Evolutionary conservation across 2,113 vertebrate species (phyloP), one percentile per base, ranked within the genome.

Genomic region (Chlamydotis undulata): DNA sequence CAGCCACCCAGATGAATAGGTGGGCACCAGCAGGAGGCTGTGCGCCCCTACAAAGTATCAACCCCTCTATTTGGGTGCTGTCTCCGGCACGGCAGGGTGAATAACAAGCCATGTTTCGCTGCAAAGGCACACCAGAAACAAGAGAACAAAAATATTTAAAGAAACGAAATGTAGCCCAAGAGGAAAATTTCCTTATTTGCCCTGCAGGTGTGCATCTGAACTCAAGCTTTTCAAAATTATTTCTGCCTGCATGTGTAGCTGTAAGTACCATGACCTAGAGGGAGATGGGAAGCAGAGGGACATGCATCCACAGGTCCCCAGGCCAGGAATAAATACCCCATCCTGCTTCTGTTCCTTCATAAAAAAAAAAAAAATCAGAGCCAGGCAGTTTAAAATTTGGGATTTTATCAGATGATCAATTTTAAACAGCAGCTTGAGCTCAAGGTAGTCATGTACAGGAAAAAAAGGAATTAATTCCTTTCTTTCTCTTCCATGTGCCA

Each of bases 391-490:
- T 65, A 67, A 89, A 87, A 77, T 82, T 47, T 50, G 7, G 13
- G 11, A 22, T 69, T 91, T 91, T 92, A 83, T 80, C 83, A 89
- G 50, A 56, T 43, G 56, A 83, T 81, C 49, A 55, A n/a, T 89
- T 92, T 89, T 87, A 80, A 95, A 84, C 26, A 91, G 74, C 45
- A 89, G 63, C n/a, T 57, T 84, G 83, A 78, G 43, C 61, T 84
- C 10, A 5, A 89, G 73, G 57, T 55, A 77, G 60, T 92, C 69
- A 73, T 63, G 35, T 75, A 57, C 69, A 77, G 45, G 76, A 79
- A 88, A 57, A 74, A 96, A 75, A 6, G 19, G 94, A 94, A 53
- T 96, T 91, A 69, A 93, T 86, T 94, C 79, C 18, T 90, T 87
- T 88, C 37, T 73, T 86, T 87, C 87, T 86, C 33, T 24, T 94